Conservation (phyloP, 2,888 invertebrate species). For the Byasa hedistus region DNA sequence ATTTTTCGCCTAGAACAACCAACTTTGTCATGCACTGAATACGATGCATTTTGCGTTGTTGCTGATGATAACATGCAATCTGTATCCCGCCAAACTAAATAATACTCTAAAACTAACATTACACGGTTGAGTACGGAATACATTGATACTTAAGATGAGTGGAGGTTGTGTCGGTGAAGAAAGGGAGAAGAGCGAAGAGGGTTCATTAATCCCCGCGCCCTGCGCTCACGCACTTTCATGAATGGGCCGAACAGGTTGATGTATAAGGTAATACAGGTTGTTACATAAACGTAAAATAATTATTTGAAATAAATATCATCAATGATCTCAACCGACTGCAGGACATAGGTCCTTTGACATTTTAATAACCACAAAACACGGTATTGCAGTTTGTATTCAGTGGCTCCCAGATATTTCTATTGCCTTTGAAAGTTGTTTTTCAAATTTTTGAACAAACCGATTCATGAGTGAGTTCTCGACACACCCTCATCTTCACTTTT, state of each 20-base stretch:
- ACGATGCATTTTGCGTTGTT: constrained; percentile 41
- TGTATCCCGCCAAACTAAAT: constrained; percentile 35
- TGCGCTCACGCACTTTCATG: constrained; percentile 80
- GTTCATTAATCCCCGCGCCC: constrained; percentile 80
- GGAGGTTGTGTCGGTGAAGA: constrained; percentile 57
- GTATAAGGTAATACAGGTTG: constrained; percentile 65
- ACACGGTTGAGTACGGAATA: constrained; percentile 45
- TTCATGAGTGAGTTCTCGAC: no score
- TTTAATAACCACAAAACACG: no score
- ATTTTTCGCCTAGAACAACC: constrained; percentile 42
- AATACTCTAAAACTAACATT: constrained; percentile 35
- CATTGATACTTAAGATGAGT: neutral
- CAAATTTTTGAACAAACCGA: no score
- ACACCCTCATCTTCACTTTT: no score
- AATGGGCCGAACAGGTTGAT: constrained; percentile 80
- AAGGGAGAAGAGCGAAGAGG: constrained; percentile 60
- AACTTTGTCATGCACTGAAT: constrained; percentile 41
- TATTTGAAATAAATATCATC: neutral
- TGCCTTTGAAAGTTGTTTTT: no score
- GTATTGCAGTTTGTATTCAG: no score
- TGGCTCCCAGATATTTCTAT: no score
- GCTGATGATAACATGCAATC: constrained; percentile 17
- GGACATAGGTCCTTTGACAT: no score
- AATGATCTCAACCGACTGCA: neutral
- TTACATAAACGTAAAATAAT: constrained; percentile 33